Evolutionary conservation across 2,888 invertebrate species (phyloP).

Genomic region (Xylota sylvarum): DNA sequence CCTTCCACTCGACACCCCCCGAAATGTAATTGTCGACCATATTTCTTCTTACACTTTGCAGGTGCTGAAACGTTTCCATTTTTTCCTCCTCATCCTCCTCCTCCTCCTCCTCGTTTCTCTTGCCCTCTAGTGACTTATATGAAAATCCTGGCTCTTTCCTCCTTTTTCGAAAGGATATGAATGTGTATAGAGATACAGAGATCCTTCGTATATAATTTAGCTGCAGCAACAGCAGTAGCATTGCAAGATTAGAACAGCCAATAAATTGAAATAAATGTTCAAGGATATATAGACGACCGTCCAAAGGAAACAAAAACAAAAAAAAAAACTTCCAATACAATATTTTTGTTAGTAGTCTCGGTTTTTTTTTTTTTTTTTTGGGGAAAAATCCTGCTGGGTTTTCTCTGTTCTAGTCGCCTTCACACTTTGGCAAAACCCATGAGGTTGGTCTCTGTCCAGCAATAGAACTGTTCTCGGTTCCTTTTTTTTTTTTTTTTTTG

Average conservation of each 20-base stretch:
- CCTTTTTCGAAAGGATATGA: conserved; percentile 50
- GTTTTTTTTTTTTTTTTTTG: conserved; percentile 12
- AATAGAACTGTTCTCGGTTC: conserved; percentile 50
- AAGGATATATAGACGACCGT: conserved; percentile 48
- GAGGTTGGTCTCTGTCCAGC: conserved; percentile 62
- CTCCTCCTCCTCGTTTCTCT: not conserved
- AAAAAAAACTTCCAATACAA: conserved; percentile 57
- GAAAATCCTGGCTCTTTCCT: conserved; percentile 46
- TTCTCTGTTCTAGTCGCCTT: conserved; percentile 62
- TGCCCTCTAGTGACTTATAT: conserved; percentile 43
- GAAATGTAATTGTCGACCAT: conserved; percentile 75
- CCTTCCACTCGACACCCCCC: conserved; percentile 35
- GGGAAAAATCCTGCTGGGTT: conserved; percentile 61
- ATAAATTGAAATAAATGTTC: conserved; percentile 77
- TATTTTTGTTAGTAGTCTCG: conserved; percentile 50
- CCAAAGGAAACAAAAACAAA: conserved; percentile 22
- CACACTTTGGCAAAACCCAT: conserved; percentile 60
- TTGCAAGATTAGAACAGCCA: conserved; percentile 74
- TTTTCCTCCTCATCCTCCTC: not conserved
- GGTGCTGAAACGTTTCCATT: conserved; percentile 71
- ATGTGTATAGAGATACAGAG: conserved; percentile 28
- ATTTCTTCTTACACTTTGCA: conserved; percentile 76
- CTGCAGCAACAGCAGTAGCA: conserved; percentile 56
- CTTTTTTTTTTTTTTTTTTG: conserved; percentile 17
- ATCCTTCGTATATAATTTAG: conserved; percentile 46